Conservation (phyloP, 2,888 invertebrate genomes). For the Epinotia bilunana region DNA sequence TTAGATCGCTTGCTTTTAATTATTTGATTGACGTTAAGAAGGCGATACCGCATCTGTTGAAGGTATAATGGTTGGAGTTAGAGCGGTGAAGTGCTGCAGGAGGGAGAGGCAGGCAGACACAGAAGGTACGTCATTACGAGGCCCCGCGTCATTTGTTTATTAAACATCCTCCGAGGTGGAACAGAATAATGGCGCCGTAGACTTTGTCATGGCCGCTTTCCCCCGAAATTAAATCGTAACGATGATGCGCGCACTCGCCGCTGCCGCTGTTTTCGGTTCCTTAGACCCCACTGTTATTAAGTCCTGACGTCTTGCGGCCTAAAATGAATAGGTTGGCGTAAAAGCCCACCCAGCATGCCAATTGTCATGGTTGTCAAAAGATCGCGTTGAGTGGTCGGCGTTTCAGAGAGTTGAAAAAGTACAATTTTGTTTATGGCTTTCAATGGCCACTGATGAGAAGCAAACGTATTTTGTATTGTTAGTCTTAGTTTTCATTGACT, state of each 20-base stretch:
- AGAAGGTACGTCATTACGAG: slow-evolving; percentile 73
- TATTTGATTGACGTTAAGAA: slow-evolving; percentile 48
- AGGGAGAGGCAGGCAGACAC: slow-evolving; percentile 60
- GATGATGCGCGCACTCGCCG: slow-evolving; percentile 69
- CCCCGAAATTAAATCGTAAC: slow-evolving; percentile 82
- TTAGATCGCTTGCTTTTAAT: slow-evolving; percentile 6
- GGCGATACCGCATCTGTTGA: slow-evolving; percentile 61
- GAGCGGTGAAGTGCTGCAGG: slow-evolving; percentile 71
- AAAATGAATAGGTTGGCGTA: slow-evolving; percentile 79
- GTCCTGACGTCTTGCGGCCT: slow-evolving; percentile 78
- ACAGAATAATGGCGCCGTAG: slow-evolving; percentile 79
- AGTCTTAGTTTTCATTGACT: not conserved
- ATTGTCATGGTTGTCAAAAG: slow-evolving; percentile 79
- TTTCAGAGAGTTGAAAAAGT: slow-evolving; percentile 53
- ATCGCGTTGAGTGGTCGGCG: slow-evolving; percentile 68
- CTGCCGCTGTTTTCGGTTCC: slow-evolving; percentile 69
- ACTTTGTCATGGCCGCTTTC: slow-evolving; percentile 81
- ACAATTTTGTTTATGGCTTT: slow-evolving; percentile 48
- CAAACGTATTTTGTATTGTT: slow-evolving; percentile 1
- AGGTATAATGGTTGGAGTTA: slow-evolving; percentile 57
- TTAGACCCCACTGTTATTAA: slow-evolving; percentile 71
- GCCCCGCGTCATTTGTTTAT: slow-evolving; percentile 82
- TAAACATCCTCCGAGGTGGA: slow-evolving; percentile 82
- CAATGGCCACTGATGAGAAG: slow-evolving; percentile 10
- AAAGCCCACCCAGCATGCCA: slow-evolving; percentile 71